Evolutionary conservation across 2,113 vertebrate genomes (phyloP).

Genomic region (Amblyopsis rosae): DNA sequence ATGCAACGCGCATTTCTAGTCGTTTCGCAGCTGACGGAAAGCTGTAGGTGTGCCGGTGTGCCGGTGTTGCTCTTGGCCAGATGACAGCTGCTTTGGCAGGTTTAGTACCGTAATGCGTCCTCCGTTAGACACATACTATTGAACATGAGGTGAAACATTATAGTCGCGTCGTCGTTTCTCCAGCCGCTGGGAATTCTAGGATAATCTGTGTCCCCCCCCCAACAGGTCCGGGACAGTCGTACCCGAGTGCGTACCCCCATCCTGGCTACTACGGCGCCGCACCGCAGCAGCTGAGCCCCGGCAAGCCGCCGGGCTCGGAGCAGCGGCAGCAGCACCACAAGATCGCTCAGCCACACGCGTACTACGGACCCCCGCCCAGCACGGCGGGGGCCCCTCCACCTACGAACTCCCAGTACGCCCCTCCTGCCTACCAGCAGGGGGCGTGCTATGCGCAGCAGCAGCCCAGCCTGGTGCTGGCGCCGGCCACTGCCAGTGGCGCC

Average conservation of each 20-base stretch:
- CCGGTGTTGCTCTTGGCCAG: background rate
- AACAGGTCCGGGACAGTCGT: conserved; percentile 85
- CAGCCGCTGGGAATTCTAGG: background rate
- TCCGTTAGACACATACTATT: no score
- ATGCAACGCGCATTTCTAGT: no score
- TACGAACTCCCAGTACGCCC: conserved; percentile 71
- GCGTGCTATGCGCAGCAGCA: conserved; percentile 77
- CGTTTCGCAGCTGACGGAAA: background rate
- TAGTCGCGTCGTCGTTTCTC: no score
- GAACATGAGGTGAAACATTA: no score
- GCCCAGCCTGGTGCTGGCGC: conserved; percentile 70
- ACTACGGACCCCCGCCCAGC: conserved; percentile 64
- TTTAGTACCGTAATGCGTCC: no score
- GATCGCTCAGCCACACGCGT: conserved; percentile 60
- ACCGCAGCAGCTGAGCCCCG: conserved; percentile 76
- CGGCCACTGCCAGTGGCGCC: conserved; percentile 65
- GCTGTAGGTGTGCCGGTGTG: background rate
- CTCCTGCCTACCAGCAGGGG: conserved; percentile 73
- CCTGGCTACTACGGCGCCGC: conserved; percentile 75
- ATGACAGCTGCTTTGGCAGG: background rate
- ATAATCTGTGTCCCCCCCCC: background rate
- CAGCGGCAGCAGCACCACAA: conserved; percentile 59
- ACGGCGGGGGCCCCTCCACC: conserved; percentile 66
- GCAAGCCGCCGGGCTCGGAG: conserved; percentile 79
- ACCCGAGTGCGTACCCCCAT: conserved; percentile 72